Base-by-base conservation (phyloP, 2,113 vertebrate genomes). In the Coracopsis vasa region DNA sequence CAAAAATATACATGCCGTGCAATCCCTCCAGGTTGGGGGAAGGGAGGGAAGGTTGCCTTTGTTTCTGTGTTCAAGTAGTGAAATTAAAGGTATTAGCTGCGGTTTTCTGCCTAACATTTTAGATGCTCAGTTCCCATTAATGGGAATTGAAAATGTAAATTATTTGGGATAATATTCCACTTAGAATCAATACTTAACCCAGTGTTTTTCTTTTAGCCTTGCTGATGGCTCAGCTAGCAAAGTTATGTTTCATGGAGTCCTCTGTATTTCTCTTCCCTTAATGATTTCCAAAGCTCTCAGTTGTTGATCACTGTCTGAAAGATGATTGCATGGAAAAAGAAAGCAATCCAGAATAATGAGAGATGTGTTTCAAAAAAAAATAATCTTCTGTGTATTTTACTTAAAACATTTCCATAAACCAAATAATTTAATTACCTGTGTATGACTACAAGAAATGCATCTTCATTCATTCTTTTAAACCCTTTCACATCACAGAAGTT, bases 121-220 rank as follows among this genome's bases (percentile, higher is more conserved):
- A 13, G 73, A 89, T 62, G 86, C 69, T 75, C 16, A 2, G 41
- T 14, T 96, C 44, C 86, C 78, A 69, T 87, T 94, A 94, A 94
- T 77, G 88, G 78, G 62, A 92, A 94, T 39, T 87, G 83, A 92
- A 95, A 93, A 94, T 93, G 88, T 79, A 94, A 94, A 94, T 92
- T 75, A 93, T 58, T 51, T 82, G 70, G 77, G 61, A 81, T 89
- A 91, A 96, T 70, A 96, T 73, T 87, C 92, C 83, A 87, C 92
- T 77, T 89, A 79, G 51, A 87, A 95, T 95, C 91, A 94, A 87
- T 89, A 94, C 80, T 72, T 92, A 91, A 96, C 74, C 56, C 86
- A 75, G 14, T 61, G 73, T 75, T 80, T 92, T 64, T 90, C 80
- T 93, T 81, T 91, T 70, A 87, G 65, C 66, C 77, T 88, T 71